Conservation (phyloP, 2,888 invertebrate species). For the Drosophila fungiperda region DNA sequence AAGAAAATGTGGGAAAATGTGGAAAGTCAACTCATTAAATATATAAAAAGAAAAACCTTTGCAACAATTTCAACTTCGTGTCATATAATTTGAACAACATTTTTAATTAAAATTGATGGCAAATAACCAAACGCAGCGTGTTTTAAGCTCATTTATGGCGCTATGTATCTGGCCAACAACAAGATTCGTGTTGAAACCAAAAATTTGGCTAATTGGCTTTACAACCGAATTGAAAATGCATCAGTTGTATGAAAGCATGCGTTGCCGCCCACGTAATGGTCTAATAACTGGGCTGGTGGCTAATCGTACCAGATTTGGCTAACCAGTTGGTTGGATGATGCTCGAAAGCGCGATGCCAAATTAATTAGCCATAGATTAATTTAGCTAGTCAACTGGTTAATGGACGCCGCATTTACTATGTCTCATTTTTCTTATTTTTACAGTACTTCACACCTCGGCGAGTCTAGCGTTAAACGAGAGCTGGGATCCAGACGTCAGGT, state of each 20-base stretch:
- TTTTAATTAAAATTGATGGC: constrained; percentile 28
- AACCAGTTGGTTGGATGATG: not conserved
- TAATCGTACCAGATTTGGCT: constrained; percentile 3
- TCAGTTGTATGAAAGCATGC: constrained; percentile 2
- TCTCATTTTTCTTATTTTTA: constrained; percentile 38
- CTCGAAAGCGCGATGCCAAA: not conserved
- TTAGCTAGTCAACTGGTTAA: constrained; percentile 47
- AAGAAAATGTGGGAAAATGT: constrained; percentile 10
- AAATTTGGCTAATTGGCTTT: constrained; percentile 62
- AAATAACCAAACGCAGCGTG: constrained; percentile 44
- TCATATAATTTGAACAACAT: constrained; percentile 31
- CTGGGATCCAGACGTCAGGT: constrained; percentile 97
- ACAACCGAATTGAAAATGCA: constrained; percentile 64
- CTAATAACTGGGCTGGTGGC: constrained; percentile 39
- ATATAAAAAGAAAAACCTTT: not conserved
- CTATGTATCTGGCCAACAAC: constrained; percentile 13
- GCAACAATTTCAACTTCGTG: constrained; percentile 18
- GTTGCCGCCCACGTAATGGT: constrained; percentile 39
- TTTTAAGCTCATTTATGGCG: constrained; percentile 8
- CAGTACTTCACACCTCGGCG: constrained; percentile 99
- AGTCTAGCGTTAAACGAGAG: constrained; percentile 98
- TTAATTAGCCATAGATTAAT: constrained; percentile 6
- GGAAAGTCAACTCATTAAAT: constrained; percentile 19
- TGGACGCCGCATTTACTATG: constrained; percentile 54
- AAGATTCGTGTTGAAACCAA: constrained; percentile 53